Evolutionary conservation across 1,140 invertebrate genomes (phyloP).

Genomic region (Meloidogyne floridensis): DNA sequence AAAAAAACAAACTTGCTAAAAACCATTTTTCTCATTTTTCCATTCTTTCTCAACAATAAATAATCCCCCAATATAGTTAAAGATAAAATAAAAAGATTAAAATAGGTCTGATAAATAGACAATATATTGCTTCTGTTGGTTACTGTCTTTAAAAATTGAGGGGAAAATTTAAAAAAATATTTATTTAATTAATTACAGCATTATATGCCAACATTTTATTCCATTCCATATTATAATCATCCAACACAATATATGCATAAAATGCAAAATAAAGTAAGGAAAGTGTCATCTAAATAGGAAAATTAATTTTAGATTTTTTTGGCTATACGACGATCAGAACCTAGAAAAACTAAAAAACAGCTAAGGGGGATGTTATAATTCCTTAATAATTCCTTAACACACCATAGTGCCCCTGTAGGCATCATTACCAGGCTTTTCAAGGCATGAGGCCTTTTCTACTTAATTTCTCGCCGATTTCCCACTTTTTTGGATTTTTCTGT

Average conservation of each 20-base stretch:
- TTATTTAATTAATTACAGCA: neutral
- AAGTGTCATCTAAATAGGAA: neutral
- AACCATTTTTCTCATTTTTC: neutral
- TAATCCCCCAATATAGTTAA: neutral
- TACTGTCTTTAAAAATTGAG: neutral
- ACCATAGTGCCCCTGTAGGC: too few relatives aligned
- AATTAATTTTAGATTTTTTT: too few relatives aligned
- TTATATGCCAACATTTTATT: constrained; percentile 4
- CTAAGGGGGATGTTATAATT: too few relatives aligned
- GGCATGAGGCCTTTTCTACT: too few relatives aligned
- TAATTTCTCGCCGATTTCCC: too few relatives aligned
- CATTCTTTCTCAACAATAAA: neutral
- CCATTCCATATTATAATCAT: neutral
- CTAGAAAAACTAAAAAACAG: too few relatives aligned
- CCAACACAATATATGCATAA: neutral
- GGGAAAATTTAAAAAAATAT: neutral
- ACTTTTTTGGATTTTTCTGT: too few relatives aligned
- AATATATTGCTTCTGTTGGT: neutral
- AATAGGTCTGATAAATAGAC: neutral
- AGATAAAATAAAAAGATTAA: neutral
- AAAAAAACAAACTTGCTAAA: neutral
- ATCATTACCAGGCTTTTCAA: too few relatives aligned
- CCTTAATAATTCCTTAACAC: too few relatives aligned
- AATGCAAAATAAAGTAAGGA: neutral
- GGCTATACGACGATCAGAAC: too few relatives aligned